phyloP scores from a whole-genome alignment of 2,797 vertebrate species.

The Xenopus petersii region DNA sequence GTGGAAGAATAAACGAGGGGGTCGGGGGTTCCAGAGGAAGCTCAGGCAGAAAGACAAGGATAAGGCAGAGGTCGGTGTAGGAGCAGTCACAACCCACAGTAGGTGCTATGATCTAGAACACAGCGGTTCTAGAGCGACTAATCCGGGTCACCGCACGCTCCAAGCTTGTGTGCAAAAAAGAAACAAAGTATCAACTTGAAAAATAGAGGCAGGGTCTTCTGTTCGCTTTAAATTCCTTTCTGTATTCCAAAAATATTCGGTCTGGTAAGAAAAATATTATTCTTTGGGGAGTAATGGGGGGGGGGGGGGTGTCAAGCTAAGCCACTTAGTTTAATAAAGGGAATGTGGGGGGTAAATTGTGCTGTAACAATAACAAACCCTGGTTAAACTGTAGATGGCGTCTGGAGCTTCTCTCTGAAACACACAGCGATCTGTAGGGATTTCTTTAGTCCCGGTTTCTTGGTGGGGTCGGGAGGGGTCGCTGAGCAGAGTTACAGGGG shows the following conservation, averaged over 20 bases:
- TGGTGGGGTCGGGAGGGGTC: neutral
- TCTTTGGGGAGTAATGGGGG: neutral
- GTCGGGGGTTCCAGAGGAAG: neutral
- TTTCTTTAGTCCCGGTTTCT: constrained; percentile 57
- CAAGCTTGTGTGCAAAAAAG: constrained; percentile 27
- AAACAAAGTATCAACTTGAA: neutral
- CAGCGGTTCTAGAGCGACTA: neutral
- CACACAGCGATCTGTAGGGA: neutral
- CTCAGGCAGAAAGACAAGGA: neutral
- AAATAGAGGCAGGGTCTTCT: neutral
- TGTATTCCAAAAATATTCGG: constrained; percentile 3
- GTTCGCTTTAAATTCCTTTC: neutral
- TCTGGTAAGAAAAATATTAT: constrained; percentile 11
- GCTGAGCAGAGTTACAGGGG: no score
- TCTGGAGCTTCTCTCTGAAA: constrained; percentile 56
- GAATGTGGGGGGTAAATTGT: neutral
- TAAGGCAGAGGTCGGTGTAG: constrained; percentile 17
- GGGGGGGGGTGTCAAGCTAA: no score
- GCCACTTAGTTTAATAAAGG: neutral
- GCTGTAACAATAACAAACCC: constrained; percentile 36
- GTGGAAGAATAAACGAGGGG: constrained; percentile 6
- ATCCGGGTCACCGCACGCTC: neutral
- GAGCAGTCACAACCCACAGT: no score
- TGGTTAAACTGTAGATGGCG: constrained; percentile 72
- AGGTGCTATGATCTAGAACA: constrained; percentile 3